Evolutionary conservation across 2,797 vertebrate genomes (phyloP).

Genomic region (Echiichthys vipera): DNA sequence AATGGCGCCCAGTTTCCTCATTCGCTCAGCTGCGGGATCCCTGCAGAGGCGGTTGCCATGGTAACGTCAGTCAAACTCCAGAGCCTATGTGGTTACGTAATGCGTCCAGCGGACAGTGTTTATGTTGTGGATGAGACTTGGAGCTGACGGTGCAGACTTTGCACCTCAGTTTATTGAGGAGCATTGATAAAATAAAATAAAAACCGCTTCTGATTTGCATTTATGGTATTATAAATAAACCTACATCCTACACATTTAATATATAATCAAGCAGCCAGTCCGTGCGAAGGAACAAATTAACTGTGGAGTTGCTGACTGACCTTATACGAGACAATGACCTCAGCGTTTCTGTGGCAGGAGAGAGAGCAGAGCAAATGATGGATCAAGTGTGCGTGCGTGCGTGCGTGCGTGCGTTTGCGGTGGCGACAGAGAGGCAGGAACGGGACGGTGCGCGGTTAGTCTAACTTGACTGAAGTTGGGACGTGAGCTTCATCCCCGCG

Average conservation of each 20-base stretch:
- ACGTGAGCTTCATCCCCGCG: constrained; percentile 21
- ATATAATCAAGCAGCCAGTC: too few relatives aligned
- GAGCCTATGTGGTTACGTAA: constrained; percentile 71
- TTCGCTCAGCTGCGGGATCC: constrained; percentile 27
- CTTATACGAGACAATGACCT: constrained; percentile 59
- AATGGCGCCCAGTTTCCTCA: constrained; percentile 61
- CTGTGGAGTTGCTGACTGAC: neutral
- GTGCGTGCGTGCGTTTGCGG: neutral
- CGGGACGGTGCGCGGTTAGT: constrained; percentile 27
- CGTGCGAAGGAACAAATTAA: neutral
- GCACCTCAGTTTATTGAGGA: constrained; percentile 21
- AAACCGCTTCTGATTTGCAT: neutral
- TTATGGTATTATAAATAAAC: neutral
- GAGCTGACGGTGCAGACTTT: constrained; percentile 12
- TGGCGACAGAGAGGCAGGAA: constrained; percentile 26
- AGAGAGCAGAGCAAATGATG: constrained; percentile 21
- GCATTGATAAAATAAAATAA: neutral
- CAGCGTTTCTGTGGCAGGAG: constrained; percentile 65
- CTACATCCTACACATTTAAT: neutral
- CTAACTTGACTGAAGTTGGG: constrained; percentile 52
- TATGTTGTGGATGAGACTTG: constrained; percentile 45
- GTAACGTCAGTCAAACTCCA: constrained; percentile 58
- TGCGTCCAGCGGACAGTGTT: constrained; percentile 62
- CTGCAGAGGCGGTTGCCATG: constrained; percentile 73
- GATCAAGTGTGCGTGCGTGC: neutral